Percentiles rank a stretch among this genome's conserved stretches.
These are phyloP conservation scores for Idaea aversata DNA, from an alignment of 2,888 invertebrate species.

Conservation along the genomic window DNA sequence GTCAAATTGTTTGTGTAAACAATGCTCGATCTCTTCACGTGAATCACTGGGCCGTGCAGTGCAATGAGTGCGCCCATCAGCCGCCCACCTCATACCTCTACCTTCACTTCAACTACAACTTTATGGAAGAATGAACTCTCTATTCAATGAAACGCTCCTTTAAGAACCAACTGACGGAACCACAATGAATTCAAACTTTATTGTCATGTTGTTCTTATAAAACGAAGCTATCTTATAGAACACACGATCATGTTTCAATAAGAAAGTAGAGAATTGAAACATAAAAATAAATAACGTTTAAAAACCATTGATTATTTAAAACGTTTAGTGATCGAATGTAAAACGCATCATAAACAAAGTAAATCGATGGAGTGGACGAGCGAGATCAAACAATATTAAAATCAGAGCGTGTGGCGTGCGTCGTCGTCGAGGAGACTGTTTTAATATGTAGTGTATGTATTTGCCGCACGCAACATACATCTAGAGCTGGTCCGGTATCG, in stretches of 20 bases:
- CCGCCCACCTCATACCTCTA: constrained; percentile 7
- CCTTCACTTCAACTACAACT: constrained; percentile 4
- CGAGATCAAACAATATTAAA: constrained; percentile 16
- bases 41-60: constrained; percentile 28
- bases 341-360: constrained; percentile 39
- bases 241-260: not conserved
- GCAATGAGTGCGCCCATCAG: constrained; percentile 8
- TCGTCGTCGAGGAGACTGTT: constrained; percentile 16
- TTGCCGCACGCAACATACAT: constrained; percentile 14
- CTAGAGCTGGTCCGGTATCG: constrained; percentile 27
- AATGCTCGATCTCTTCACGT: constrained; percentile 30
- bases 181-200: not conserved
- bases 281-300: constrained; percentile 21
- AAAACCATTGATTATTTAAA: not conserved
- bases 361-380: constrained; percentile 30
- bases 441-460: constrained; percentile 17
- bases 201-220: too few species aligned
- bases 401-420: constrained; percentile 5
- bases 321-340: constrained; percentile 25
- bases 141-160: not conserved
- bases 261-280: not conserved
- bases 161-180: not conserved
- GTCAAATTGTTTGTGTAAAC: constrained; percentile 27
- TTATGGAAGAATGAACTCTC: constrained; percentile 21
- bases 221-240: too few species aligned